phyloP scores from a whole-genome alignment of 2,888 invertebrate species.

The Poecilobothrus nobilitatus region DNA sequence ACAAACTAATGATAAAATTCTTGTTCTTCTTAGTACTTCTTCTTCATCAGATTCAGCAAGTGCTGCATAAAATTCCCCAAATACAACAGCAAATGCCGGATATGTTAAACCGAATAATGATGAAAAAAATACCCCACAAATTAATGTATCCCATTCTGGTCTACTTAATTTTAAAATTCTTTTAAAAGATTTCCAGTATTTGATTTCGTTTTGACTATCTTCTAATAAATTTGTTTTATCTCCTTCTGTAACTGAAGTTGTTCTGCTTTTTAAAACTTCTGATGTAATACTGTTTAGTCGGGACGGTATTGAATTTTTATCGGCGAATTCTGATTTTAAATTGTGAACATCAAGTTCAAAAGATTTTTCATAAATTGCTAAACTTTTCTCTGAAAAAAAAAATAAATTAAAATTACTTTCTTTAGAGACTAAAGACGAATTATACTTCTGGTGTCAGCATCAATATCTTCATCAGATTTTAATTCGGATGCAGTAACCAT shows the following conservation, averaged over 20 bases:
- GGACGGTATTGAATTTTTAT: neutral
- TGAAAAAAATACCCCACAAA: conserved; percentile 55
- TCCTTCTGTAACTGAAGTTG: neutral
- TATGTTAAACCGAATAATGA: conserved; percentile 59
- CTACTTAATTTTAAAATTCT: conserved; percentile 49
- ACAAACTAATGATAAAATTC: conserved; percentile 53
- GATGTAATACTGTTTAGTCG: conserved; percentile 9
- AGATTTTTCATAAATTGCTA: conserved; percentile 38
- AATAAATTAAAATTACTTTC: neutral
- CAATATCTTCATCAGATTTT: conserved; percentile 23
- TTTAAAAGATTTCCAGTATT: conserved; percentile 36
- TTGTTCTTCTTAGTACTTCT: conserved; percentile 48
- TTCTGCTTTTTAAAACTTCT: neutral
- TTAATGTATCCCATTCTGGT: conserved; percentile 59
- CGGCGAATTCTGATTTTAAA: conserved; percentile 26
- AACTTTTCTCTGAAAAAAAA: conserved; percentile 30
- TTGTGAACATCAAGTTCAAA: conserved; percentile 39
- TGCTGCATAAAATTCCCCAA: conserved; percentile 61
- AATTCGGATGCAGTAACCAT: conserved; percentile 47
- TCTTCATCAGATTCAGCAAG: conserved; percentile 42
- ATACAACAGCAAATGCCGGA: conserved; percentile 66
- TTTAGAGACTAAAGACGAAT: neutral
- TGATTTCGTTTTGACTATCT: conserved; percentile 5
- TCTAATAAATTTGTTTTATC: neutral
- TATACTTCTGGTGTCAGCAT: conserved; percentile 16